Evolutionary conservation across 2,888 invertebrate species (phyloP).

Genomic region (Antheraea assamensis): DNA sequence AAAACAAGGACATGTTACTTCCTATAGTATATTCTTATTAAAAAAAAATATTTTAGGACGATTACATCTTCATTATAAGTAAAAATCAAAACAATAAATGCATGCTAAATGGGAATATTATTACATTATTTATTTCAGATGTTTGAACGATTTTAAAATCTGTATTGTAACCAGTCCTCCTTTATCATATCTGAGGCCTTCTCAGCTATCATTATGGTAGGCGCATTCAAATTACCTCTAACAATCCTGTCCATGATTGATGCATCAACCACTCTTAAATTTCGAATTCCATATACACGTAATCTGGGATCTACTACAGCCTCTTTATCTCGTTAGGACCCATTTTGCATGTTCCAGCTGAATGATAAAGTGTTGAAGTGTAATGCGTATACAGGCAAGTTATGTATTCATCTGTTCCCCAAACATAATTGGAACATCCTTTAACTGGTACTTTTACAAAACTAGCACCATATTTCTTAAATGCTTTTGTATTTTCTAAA

Average conservation of each 20-base stretch:
- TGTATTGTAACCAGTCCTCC: constrained; percentile 8
- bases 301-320: constrained; percentile 86
- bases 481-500: constrained; percentile 82
- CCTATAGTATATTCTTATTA: too few species aligned
- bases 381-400: constrained; percentile 84
- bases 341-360: constrained; percentile 87
- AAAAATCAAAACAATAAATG: too few species aligned
- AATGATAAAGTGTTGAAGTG: constrained; percentile 87
- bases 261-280: constrained; percentile 85
- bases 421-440: constrained; percentile 48
- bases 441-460: constrained; percentile 53
- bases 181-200: constrained; percentile 73
- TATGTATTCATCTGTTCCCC: constrained; percentile 86
- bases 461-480: constrained; percentile 79
- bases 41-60: too few species aligned
- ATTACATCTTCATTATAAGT: too few species aligned
- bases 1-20: too few species aligned
- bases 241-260: constrained; percentile 85
- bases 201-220: constrained; percentile 93
- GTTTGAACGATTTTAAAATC: neutral
- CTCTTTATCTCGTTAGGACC: constrained; percentile 82
- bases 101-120: too few species aligned
- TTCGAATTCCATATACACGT: constrained; percentile 83
- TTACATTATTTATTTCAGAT: too few species aligned
- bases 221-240: constrained; percentile 91